Evolutionary conservation across 1,140 invertebrate genomes (phyloP), one percentile per base, ranked within the genome.

Genomic region (Lepidurus packardi): DNA sequence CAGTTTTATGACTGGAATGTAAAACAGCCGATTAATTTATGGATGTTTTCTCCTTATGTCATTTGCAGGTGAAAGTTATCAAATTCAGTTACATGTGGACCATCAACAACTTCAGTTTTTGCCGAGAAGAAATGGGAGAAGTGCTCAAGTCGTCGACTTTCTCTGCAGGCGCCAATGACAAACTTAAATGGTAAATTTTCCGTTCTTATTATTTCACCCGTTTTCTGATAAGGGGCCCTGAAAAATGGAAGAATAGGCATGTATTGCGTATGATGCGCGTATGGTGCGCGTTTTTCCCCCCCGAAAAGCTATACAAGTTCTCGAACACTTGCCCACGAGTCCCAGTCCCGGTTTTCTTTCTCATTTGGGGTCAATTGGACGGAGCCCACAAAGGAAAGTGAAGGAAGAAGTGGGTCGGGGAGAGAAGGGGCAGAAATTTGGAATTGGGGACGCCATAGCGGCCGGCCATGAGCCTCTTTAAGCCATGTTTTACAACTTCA

Each of bases 11-110:
- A 75, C 42, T 34, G 13, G 24, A 24, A 75, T 24, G 74, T 75
- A 24, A 75, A 24, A 4, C 65, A n/a, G n/a, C 65, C 2, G 65
- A n/a, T 73, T 73, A 24, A 73, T 34, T 34, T 34, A 34, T 34
- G 2, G 34, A 34, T 34, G 34, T 34, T 21, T 76, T 78, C 16
- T 44, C 53, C 1, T 34, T 43, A 25, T 85, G 75, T 78, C 84
- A 79, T 85, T 82, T 83, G 42, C 92, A 99, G 96, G 96, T 99
- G 83, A 99, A 99, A 92, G 97, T 99, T 86, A 96, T 98, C 79
- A 99, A 99, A 88, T 99, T 99, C 89, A 97, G 95, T 87, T 99
- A 98, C 87, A 99, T 99, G 94, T 99, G 98, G 98, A 99, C 97
- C 84, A 99, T 99, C 89, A 99, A 98, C 87, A 99, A 99, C 90